Conservation (phyloP, 2,113 vertebrate genomes). For the Urocolius indicus region DNA sequence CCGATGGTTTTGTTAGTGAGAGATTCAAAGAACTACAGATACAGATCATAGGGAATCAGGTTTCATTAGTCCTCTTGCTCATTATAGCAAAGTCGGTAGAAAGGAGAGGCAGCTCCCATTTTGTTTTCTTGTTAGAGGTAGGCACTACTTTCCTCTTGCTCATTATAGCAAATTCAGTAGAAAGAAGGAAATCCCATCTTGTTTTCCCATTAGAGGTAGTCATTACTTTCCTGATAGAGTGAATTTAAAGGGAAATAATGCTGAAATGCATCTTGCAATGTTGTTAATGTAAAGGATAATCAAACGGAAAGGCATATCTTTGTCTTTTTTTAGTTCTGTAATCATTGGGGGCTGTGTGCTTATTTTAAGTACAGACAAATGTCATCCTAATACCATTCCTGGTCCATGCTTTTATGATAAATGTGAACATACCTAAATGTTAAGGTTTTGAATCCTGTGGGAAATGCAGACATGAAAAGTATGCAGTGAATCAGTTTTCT, state of each 20-base stretch:
- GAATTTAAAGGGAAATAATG: background rate
- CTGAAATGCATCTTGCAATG: background rate
- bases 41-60: background rate
- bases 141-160: background rate
- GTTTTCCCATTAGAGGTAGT: background rate
- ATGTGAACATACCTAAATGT: background rate
- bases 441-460: background rate
- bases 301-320: background rate
- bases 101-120: background rate
- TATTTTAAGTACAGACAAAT: background rate
- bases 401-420: background rate
- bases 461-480: background rate
- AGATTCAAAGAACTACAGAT: background rate
- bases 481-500: background rate
- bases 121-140: background rate
- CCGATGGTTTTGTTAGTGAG: background rate
- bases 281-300: background rate
- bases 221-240: background rate
- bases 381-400: background rate
- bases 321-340: background rate
- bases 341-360: background rate
- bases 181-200: background rate
- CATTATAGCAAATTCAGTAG: background rate
- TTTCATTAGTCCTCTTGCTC: background rate
- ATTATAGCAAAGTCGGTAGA: background rate